phyloP scores from a whole-genome alignment of 2,113 vertebrate species.

The Oncorhynchus tshawytscha region DNA sequence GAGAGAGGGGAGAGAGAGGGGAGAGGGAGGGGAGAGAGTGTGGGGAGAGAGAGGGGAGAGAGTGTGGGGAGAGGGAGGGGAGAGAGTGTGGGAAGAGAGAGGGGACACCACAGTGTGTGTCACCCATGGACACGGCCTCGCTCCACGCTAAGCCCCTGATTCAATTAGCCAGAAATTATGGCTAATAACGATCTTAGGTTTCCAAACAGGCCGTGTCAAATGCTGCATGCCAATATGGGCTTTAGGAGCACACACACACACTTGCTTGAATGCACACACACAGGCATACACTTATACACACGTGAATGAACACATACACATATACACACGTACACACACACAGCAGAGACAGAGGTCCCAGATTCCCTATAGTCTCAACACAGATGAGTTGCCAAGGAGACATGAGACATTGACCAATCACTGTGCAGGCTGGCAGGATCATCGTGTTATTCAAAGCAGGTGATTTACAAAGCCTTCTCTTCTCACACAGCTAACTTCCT shows the following conservation, averaged over 20 bases:
- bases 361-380: not conserved
- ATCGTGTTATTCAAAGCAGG: not conserved
- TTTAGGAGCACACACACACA: not conserved
- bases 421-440: not conserved
- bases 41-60: no score
- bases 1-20: no score
- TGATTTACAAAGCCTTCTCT: not conserved
- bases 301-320: not conserved
- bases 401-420: slow-evolving; percentile 2
- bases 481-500: slow-evolving; percentile 2
- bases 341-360: not conserved
- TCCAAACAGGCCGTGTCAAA: slow-evolving; percentile 22
- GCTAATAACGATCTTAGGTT: slow-evolving; percentile 30
- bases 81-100: not conserved
- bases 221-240: slow-evolving; percentile 1
- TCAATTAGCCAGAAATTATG: slow-evolving; percentile 31
- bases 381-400: slow-evolving; percentile 4
- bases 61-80: not conserved
- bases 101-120: slow-evolving; percentile 4
- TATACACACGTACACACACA: not conserved
- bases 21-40: no score
- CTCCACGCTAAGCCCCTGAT: slow-evolving; percentile 14
- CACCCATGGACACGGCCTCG: slow-evolving; percentile 9
- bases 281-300: not conserved
- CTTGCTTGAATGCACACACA: slow-evolving; percentile 2